Evolutionary conservation across 2,797 vertebrate species (phyloP).

Genomic region (Chaenodraco wilsoni): DNA sequence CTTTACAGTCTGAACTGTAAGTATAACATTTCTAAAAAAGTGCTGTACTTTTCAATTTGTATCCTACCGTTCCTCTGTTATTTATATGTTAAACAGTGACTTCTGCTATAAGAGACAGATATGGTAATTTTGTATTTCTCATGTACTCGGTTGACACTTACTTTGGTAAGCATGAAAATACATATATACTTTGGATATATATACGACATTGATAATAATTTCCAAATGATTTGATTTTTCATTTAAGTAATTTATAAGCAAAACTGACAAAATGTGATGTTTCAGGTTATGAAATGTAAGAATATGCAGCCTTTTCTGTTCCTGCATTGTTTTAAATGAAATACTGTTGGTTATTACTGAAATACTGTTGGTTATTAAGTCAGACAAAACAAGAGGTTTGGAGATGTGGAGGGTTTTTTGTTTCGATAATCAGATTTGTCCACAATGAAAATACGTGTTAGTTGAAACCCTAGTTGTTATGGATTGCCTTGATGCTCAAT

Average conservation of each 20-base stretch:
- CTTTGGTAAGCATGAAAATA: neutral
- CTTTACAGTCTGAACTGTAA: constrained; percentile 39
- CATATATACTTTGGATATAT: too few relatives aligned
- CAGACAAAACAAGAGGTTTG: constrained; percentile 1
- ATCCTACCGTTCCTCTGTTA: neutral
- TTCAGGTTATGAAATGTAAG: neutral
- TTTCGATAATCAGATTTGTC: neutral
- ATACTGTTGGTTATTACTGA: neutral
- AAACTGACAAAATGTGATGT: neutral
- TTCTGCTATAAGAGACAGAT: neutral
- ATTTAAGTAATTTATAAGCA: neutral
- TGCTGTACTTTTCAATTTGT: neutral
- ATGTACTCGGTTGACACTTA: neutral
- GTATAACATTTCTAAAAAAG: constrained; percentile 36
- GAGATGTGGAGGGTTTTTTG: neutral
- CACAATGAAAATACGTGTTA: neutral
- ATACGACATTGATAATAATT: neutral
- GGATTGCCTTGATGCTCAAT: neutral
- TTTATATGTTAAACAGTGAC: neutral
- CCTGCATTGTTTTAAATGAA: neutral
- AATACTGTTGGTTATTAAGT: neutral
- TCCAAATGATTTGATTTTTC: neutral
- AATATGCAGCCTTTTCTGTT: constrained; percentile 4
- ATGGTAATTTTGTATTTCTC: neutral
- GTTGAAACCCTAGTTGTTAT: neutral